Evolutionary conservation across 1,140 invertebrate genomes (phyloP).

Genomic region (Gryllus bimaculatus): DNA sequence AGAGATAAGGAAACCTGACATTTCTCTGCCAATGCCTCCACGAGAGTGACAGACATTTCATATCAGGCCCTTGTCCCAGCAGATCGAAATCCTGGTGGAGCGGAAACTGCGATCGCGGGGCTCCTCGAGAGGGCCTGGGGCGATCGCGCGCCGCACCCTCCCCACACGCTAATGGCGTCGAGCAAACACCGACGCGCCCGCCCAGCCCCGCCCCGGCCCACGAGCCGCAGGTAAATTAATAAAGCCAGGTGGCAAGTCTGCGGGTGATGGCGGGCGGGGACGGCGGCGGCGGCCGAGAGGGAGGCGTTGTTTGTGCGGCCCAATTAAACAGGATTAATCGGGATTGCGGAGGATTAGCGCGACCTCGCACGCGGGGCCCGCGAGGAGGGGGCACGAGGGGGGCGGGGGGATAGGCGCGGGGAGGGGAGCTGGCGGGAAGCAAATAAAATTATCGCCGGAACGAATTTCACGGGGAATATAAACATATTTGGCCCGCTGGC

Average conservation of each 20-base stretch:
- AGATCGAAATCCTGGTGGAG: no score
- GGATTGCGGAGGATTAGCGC: not conserved
- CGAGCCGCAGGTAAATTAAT: not conserved
- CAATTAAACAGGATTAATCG: constrained; percentile 1
- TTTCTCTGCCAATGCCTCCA: no score
- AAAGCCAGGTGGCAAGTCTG: not conserved
- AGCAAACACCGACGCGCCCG: not conserved
- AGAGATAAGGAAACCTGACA: no score
- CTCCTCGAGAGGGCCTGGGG: no score
- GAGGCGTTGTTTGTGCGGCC: not conserved
- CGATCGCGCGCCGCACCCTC: no score
- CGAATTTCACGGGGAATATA: not conserved
- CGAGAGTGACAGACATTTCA: no score
- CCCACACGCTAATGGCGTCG: no score
- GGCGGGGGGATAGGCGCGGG: no score
- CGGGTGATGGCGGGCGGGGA: not conserved
- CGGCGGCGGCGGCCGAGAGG: not conserved
- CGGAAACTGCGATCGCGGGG: no score
- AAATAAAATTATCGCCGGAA: not conserved
- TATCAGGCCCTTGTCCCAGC: no score
- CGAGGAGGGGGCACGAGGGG: no score
- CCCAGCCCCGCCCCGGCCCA: no score
- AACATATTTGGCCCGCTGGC: not conserved
- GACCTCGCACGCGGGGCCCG: not conserved
- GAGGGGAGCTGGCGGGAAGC: not conserved